These are phyloP conservation scores for Harpegnathos saltator DNA, from an alignment of 1,140 invertebrate species.

Conservation along the genomic window DNA sequence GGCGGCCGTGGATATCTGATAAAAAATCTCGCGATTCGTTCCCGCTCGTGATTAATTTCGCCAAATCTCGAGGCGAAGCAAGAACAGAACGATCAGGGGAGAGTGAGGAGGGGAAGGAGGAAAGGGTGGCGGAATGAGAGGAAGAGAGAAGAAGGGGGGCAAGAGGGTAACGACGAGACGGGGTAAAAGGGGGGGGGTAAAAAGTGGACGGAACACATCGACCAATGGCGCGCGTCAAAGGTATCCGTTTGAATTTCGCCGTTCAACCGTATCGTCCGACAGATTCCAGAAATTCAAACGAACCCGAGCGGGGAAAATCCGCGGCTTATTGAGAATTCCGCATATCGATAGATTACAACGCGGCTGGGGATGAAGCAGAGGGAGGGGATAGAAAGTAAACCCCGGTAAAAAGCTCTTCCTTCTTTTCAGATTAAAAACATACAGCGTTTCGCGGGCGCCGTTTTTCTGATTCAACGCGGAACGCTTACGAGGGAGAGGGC, in stretches of 20 bases:
- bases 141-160: too few relatives aligned
- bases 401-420: conserved; percentile 4
- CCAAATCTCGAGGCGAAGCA: neutral
- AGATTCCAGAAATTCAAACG: conserved; percentile 21
- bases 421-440: conserved; percentile 13
- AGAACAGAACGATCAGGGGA: too few relatives aligned
- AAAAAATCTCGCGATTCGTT: neutral
- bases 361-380: too few relatives aligned
- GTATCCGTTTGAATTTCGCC: conserved; percentile 9
- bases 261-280: neutral
- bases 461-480: neutral
- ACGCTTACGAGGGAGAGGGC: too few relatives aligned
- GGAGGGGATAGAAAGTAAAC: neutral
- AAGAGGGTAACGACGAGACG: neutral
- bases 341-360: conserved; percentile 6
- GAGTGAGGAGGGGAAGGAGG: too few relatives aligned
- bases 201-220: neutral
- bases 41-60: conserved; percentile 3
- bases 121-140: too few relatives aligned
- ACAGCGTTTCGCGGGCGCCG: neutral
- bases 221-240: conserved; percentile 1
- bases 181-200: too few relatives aligned
- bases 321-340: conserved; percentile 28
- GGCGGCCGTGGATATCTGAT: conserved; percentile 5
- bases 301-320: conserved; percentile 1